These are phyloP conservation scores for Pogonocherus hispidulus DNA, from an alignment of 2,888 invertebrate genomes.

Conservation along the genomic window DNA sequence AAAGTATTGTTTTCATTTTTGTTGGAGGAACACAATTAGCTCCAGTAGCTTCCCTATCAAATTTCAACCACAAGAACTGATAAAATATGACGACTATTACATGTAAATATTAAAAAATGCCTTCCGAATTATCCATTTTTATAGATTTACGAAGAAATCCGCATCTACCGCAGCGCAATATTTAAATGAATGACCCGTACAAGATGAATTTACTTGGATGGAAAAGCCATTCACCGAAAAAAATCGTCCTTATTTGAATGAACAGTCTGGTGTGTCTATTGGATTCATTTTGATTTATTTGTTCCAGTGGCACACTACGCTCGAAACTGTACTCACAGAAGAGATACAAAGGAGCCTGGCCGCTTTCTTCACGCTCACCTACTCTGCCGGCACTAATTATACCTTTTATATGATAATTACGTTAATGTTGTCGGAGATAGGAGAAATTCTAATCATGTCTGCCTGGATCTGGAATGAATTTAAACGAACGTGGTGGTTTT, in stretches of 20 bases:
- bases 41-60: no score
- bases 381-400: conserved; percentile 27
- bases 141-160: no score
- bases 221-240: not conserved
- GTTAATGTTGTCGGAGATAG: not conserved
- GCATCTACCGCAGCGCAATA: no score
- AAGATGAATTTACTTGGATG: no score
- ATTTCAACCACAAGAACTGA: no score
- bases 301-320: conserved; percentile 8
- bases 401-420: conserved; percentile 26
- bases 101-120: no score
- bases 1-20: no score
- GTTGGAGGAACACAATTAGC: no score
- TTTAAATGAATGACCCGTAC: no score
- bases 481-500: no score
- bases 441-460: conserved; percentile 8
- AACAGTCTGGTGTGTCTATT: not conserved
- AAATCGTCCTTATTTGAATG: not conserved
- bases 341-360: not conserved
- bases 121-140: no score
- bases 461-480: conserved; percentile 7
- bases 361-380: conserved; percentile 21
- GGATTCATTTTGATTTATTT: not conserved
- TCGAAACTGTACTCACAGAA: not conserved
- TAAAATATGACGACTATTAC: no score